Evolutionary conservation across 2,797 vertebrate species (phyloP).

Genomic region (Pseudocheirus occidentalis): DNA sequence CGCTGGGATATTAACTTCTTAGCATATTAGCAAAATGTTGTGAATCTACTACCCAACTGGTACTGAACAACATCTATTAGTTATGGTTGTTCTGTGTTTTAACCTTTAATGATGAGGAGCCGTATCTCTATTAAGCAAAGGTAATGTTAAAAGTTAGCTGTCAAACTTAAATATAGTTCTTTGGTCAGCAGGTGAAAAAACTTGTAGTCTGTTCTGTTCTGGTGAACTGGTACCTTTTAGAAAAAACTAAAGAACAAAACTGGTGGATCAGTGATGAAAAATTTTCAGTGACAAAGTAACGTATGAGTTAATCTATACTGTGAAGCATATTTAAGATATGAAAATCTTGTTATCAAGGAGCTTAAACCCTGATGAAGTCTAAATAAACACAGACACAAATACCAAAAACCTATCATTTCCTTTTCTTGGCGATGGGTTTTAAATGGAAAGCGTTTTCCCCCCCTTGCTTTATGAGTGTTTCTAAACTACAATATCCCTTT

Average conservation of each 20-base stretch:
- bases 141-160: conserved; percentile 38
- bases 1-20: background rate
- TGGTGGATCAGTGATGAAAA: background rate
- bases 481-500: conserved; percentile 5
- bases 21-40: conserved; percentile 5
- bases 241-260: background rate
- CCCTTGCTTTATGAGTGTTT: background rate
- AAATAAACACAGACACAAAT: conserved; percentile 47
- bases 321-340: conserved; percentile 44
- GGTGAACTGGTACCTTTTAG: conserved; percentile 41
- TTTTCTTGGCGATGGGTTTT: background rate
- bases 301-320: background rate
- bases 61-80: conserved; percentile 28
- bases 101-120: conserved; percentile 25
- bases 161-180: conserved; percentile 46
- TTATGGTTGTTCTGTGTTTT: conserved; percentile 18
- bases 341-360: background rate
- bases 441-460: background rate
- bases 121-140: conserved; percentile 38
- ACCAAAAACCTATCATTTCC: background rate
- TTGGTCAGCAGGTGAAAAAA: conserved; percentile 25
- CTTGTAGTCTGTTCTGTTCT: background rate
- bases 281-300: conserved; percentile 38
- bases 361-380: conserved; percentile 26
- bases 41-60: conserved; percentile 1